Evolutionary conservation across 2,113 vertebrate genomes (phyloP).

Genomic region (Macquaria australasica): DNA sequence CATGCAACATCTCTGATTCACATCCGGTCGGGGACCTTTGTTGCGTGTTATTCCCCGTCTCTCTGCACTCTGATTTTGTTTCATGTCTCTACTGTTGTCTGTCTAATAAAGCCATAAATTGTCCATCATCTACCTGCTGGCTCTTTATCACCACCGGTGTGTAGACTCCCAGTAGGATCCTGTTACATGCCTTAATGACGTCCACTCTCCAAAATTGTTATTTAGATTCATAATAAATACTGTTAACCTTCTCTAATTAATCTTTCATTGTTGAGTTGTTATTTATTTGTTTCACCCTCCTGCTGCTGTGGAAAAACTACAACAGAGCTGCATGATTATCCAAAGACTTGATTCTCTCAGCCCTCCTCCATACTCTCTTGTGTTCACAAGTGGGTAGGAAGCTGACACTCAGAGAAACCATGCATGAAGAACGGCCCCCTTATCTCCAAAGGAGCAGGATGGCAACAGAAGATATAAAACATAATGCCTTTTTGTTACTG

Average conservation of each 20-base stretch:
- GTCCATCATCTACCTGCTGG: not conserved
- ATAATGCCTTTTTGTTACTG: constrained; percentile 47
- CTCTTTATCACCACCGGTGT: not conserved
- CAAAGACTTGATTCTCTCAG: constrained; percentile 81
- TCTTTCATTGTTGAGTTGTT: not conserved
- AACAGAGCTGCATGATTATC: constrained; percentile 4
- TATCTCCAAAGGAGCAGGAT: constrained; percentile 65
- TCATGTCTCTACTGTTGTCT: not conserved
- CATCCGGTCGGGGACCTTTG: not conserved
- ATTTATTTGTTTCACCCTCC: not conserved
- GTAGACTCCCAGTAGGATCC: not conserved
- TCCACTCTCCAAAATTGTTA: not conserved
- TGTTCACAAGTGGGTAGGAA: constrained; percentile 41
- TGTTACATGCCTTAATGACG: not conserved
- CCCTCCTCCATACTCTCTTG: constrained; percentile 43
- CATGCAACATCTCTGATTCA: not conserved
- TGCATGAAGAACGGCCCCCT: constrained; percentile 50
- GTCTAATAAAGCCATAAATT: not conserved
- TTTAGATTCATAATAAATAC: not conserved
- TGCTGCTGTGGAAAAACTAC: constrained; percentile 1
- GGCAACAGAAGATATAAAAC: constrained; percentile 50
- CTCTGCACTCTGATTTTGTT: not conserved
- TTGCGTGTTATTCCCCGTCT: not conserved
- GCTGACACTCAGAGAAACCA: constrained; percentile 59
- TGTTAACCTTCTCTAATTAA: no score